phyloP scores from a whole-genome alignment of 2,797 vertebrate species.

The Numenius phaeopus region DNA sequence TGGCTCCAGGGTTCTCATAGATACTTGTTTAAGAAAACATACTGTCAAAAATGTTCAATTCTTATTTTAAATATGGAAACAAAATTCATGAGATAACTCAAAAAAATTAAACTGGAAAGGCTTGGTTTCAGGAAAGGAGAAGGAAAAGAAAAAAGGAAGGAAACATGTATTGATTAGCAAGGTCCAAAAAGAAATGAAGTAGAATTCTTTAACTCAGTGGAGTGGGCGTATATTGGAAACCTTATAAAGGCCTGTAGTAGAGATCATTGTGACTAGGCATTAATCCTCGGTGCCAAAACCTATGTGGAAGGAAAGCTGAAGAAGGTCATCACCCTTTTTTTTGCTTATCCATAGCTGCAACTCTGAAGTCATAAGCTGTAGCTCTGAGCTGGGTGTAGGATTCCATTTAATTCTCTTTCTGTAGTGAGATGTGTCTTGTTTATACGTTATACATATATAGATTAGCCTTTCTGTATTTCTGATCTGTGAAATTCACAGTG shows the following conservation, averaged over 20 bases:
- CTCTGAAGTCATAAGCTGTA: background rate
- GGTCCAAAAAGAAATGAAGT: background rate
- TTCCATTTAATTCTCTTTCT: background rate
- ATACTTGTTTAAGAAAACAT: conserved; percentile 62
- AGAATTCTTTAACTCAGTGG: background rate
- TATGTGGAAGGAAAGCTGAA: background rate
- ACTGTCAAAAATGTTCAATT: conserved; percentile 49
- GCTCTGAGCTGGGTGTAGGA: background rate
- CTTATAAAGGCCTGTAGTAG: background rate
- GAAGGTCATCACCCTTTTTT: background rate
- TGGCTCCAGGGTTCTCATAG: conserved; percentile 41
- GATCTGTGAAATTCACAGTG: background rate
- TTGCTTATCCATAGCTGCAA: background rate
- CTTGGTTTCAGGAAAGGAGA: background rate
- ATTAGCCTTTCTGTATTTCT: background rate
- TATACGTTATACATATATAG: background rate
- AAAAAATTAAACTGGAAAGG: conserved; percentile 25
- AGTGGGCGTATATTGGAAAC: background rate
- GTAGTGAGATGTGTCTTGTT: background rate
- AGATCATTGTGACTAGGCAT: background rate
- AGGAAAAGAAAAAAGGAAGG: background rate
- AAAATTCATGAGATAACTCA: background rate
- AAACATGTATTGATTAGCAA: background rate
- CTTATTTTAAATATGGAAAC: conserved; percentile 33
- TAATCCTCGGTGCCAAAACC: background rate